Evolutionary conservation across 2,113 vertebrate genomes (phyloP), one percentile per base, ranked within the genome.

Genomic region (Upupa epops): DNA sequence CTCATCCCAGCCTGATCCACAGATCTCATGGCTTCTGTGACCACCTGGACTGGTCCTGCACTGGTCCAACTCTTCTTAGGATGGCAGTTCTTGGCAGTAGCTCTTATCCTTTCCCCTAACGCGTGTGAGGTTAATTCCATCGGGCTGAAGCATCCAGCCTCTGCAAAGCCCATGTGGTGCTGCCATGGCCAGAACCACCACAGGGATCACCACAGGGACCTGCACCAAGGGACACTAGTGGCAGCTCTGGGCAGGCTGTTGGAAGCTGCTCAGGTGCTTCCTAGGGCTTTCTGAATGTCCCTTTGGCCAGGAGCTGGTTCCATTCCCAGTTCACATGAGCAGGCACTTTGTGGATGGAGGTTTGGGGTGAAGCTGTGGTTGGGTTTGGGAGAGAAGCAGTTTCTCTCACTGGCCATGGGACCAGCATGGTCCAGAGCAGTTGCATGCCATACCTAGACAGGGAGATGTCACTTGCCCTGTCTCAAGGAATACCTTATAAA

Each of bases 251-350:
- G 32, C 64, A 70, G 63, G 60, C 28, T 40, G 71, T 32, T 17
- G 77, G 25, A 32, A 65, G 45, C 36, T 13, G 37, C 45, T 18
- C n/a, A 26, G 17, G 45, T 42, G 32, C 37, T 76, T 46, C 16
- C 28, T 25, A 36, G 11, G 5, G 7, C 13, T 71, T 48, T 40
- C 45, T 21, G 51, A 32, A 64, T 28, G 14, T 26, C 58, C 25
- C 46, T 59, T 28, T 7, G 1, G 14, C 26, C 64, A n/a, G 29
- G 37, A 71, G 46, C 17, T 6, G 2, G 20, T 40, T 65, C 3
- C n/a, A 70, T 48, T 65, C 58, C 25, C 2, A 0, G 4, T 26
- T 8, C 1, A 0, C 1, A 0, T 29, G 36, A 36, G 40, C 25
- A 66, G 24, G 16, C 15, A 9, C 42, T 61, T 45, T 51, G 14